Evolutionary conservation across 1,140 invertebrate genomes (phyloP).

Genomic region (Lutraria rhynchaena): DNA sequence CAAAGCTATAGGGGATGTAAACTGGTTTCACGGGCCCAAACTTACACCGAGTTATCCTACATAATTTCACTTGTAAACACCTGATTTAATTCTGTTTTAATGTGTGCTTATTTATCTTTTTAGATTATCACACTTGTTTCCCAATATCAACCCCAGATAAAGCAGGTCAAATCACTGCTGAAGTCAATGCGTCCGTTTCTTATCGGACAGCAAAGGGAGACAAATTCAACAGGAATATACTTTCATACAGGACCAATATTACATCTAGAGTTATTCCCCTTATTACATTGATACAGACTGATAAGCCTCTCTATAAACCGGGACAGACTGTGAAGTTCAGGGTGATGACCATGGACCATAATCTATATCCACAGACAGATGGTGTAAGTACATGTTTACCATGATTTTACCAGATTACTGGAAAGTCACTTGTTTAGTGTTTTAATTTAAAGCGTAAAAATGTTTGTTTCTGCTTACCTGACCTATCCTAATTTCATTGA

Average conservation of each 20-base stretch:
- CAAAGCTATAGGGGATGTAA: no score
- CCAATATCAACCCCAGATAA: neutral
- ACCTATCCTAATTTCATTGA: no score
- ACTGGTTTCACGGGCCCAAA: no score
- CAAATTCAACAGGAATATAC: neutral
- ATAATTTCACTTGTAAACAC: no score
- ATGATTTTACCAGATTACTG: no score
- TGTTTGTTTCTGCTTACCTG: no score
- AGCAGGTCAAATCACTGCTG: neutral
- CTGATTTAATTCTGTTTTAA: no score
- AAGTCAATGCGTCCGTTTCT: neutral
- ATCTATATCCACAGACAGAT: conserved; percentile 91
- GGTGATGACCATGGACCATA: conserved; percentile 93
- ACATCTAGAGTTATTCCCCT: conserved; percentile 52
- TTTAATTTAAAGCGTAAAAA: no score
- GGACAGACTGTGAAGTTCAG: conserved; percentile 94
- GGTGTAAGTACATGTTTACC: no score
- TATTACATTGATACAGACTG: conserved; percentile 94
- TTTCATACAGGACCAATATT: neutral
- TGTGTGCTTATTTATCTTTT: neutral
- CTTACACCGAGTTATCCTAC: no score
- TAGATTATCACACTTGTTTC: conserved; percentile 5
- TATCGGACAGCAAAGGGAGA: neutral
- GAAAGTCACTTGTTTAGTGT: no score
- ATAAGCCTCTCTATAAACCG: conserved; percentile 97